Evolutionary conservation across 2,797 vertebrate genomes (phyloP), one percentile per base, ranked within the genome.

Genomic region (Anomalospiza imberbis): DNA sequence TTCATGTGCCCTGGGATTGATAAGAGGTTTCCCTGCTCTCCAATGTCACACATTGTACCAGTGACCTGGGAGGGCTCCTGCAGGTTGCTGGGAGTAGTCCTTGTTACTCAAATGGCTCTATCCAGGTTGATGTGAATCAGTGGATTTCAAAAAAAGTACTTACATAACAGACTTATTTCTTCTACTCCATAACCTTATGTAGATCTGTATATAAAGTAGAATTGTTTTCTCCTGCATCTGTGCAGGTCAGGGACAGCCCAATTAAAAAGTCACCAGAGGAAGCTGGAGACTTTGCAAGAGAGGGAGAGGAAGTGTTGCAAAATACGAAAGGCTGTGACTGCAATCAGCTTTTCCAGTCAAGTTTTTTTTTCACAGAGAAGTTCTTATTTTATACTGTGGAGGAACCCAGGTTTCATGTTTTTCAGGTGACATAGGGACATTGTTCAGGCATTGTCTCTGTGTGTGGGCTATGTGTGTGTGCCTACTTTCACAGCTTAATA

Each of bases 401-500:
- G 19, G 38, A 90, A 21, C 31, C 12, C n/a, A 68, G 21, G 21
- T 91, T 95, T 79, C 70, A 42, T 71, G 57, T 84, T 80, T 92
- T 85, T 28, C 18, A 36, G 65, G 91, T 71, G 74, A 13, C 84
- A 44, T 42, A 28, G 78, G 68, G 68, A 72, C 74, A 25, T 31
- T 89, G 78, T 91, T 94, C 75, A 85, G 57, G 73, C 40, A 3
- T 26, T 73, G 38, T 83, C 44, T 67, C 5, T 67, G 32, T 16
- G 38, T 5, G 77, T 7, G 61, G 67, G 25, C 50, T 79, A 13
- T 61, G 16, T 19, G 24, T 70, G 54, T 91, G 55, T 84, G 47
- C 1, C 7, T 91, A 60, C 89, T 94, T 84, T 84, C 70, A 40
- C n/a, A 51, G 88, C 73, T 94, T 94, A 96, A 50, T 75, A 38